Percentiles rank a stretch among this genome's conserved stretches.
These are phyloP conservation scores for Epinotia bilunana DNA, from an alignment of 2,888 invertebrate species.

Conservation along the genomic window DNA sequence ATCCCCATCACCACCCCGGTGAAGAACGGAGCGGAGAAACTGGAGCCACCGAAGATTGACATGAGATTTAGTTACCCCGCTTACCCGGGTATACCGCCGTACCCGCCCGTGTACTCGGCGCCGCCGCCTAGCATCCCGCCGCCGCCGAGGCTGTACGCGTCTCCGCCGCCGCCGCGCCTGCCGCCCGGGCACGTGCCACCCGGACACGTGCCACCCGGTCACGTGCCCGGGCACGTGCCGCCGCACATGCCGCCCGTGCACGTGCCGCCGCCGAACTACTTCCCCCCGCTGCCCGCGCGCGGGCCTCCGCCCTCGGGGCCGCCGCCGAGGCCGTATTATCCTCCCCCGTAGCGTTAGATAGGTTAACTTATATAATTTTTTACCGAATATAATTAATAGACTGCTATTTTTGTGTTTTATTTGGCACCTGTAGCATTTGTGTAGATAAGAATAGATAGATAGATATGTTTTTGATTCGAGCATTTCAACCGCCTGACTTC, in stretches of 20 bases:
- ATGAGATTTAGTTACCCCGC: conserved; percentile 66
- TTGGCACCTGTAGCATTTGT: conserved; percentile 39
- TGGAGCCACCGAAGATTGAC: conserved; percentile 70
- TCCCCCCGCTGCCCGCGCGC: conserved; percentile 66
- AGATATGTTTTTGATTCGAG: too few species aligned
- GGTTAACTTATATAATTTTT: conserved; percentile 58
- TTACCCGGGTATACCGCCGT: conserved; percentile 70
- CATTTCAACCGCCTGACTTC: too few species aligned
- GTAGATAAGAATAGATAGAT: too few species aligned
- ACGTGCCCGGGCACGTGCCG: conserved; percentile 50
- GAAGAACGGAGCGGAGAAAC: conserved; percentile 74
- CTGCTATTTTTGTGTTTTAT: conserved; percentile 51
- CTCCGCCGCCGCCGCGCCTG: conserved; percentile 62
- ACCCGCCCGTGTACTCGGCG: conserved; percentile 75
- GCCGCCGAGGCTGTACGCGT: conserved; percentile 65
- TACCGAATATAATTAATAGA: conserved; percentile 73
- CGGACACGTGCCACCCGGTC: conserved; percentile 47
- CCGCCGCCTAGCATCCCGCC: conserved; percentile 69
- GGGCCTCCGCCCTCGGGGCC: conserved; percentile 73
- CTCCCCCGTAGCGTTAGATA: conserved; percentile 68
- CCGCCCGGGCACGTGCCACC: conserved; percentile 56
- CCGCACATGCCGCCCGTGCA: conserved; percentile 54
- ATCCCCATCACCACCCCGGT: conserved; percentile 65
- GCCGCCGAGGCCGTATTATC: conserved; percentile 74
- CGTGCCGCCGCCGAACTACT: conserved; percentile 55